Conservation (phyloP, 2,113 vertebrate species). For the Mus spicilegus region DNA sequence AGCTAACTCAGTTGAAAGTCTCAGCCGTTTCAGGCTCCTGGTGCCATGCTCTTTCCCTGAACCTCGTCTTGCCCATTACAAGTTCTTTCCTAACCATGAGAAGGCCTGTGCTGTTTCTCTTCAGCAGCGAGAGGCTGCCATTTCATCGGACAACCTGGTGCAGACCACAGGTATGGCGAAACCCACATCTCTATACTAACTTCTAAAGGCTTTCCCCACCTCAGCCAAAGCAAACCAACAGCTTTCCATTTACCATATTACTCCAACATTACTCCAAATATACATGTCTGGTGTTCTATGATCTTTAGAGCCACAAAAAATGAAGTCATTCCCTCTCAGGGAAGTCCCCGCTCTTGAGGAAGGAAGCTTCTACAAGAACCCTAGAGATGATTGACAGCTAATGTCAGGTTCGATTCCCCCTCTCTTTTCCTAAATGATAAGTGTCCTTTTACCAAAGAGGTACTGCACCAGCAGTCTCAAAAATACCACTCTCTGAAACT, state of each 20-base stretch:
- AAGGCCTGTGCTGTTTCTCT: background rate
- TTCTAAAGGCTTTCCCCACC: background rate
- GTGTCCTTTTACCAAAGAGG: background rate
- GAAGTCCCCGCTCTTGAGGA: background rate
- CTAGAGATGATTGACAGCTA: background rate
- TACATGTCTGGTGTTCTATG: constrained; percentile 2
- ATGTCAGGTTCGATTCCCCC: background rate
- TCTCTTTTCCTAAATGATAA: constrained; percentile 24
- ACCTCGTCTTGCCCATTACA: background rate
- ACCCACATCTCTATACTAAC: background rate
- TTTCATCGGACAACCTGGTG: background rate
- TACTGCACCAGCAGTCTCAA: background rate
- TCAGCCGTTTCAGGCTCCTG: background rate
- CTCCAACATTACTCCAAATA: background rate
- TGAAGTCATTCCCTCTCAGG: constrained; percentile 7
- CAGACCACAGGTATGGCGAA: background rate
- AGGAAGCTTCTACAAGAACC: background rate
- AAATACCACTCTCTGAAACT: background rate
- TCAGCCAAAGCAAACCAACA: constrained; percentile 20
- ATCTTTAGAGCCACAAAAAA: background rate
- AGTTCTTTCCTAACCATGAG: background rate
- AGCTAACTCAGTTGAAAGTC: background rate
- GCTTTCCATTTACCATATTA: constrained; percentile 7
- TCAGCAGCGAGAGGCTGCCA: background rate
- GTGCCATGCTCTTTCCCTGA: background rate